Evolutionary conservation across 30 jellyfish, hydroid and myxozoan genomes (phyloP).

Genomic region (Hydra vulgaris): DNA sequence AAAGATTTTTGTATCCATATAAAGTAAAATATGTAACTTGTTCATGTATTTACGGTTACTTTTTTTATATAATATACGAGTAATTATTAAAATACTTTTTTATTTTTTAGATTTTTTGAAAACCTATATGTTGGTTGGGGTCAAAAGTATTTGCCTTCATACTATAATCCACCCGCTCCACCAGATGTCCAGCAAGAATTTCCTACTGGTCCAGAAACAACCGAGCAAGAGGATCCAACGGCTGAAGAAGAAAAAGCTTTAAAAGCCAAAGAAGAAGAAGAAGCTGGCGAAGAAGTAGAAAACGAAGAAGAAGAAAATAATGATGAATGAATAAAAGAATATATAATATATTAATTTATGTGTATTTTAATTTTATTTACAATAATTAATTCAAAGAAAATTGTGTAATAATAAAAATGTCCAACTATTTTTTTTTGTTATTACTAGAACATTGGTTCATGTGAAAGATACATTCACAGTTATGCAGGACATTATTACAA

Average conservation of each 20-base stretch:
- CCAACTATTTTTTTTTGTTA: too few relatives aligned
- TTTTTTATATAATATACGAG: too few relatives aligned
- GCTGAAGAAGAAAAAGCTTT: slow-evolving; percentile 86
- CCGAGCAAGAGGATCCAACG: slow-evolving; percentile 81
- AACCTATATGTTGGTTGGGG: slow-evolving; percentile 81
- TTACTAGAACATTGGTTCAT: too few relatives aligned
- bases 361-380: too few relatives aligned
- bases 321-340: slow-evolving; percentile 49
- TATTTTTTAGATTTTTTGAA: slow-evolving; percentile 46
- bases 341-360: too few relatives aligned
- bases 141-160: slow-evolving; percentile 51
- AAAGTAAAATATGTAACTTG: too few relatives aligned
- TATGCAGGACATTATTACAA: too few relatives aligned
- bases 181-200: slow-evolving; percentile 68
- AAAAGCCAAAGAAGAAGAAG: slow-evolving; percentile 70
- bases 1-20: too few relatives aligned
- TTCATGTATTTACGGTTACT: too few relatives aligned
- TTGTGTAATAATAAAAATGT: too few relatives aligned
- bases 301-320: slow-evolving; percentile 84
- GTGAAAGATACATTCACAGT: too few relatives aligned
- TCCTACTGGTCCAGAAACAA: slow-evolving; percentile 65
- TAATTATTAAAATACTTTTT: not conserved
- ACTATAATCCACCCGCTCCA: slow-evolving; percentile 71
- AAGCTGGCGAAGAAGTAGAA: slow-evolving; percentile 82
- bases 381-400: too few relatives aligned